Evolutionary conservation across 1,140 invertebrate species (phyloP).

Genomic region (Drosophila orena): DNA sequence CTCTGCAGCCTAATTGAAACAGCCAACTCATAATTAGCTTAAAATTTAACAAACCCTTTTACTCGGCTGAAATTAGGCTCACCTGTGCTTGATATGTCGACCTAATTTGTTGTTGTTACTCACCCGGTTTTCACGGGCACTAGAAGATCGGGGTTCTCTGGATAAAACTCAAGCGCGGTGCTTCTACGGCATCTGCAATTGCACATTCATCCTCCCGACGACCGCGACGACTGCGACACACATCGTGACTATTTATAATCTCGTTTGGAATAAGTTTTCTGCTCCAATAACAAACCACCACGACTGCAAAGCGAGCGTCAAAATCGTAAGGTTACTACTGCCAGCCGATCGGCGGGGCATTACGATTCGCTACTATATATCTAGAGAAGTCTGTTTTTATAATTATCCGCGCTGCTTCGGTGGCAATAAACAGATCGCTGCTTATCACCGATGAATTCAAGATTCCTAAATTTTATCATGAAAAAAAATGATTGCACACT

Average conservation of each 20-base stretch:
- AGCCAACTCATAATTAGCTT: slow-evolving; percentile 30
- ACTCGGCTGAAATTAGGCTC: slow-evolving; percentile 2
- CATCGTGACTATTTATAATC: slow-evolving; percentile 67
- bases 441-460: slow-evolving; percentile 21
- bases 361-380: not conserved
- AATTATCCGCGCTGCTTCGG: slow-evolving; percentile 5
- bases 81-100: slow-evolving; percentile 29
- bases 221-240: slow-evolving; percentile 5
- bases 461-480: slow-evolving; percentile 30
- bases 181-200: slow-evolving; percentile 33
- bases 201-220: slow-evolving; percentile 55
- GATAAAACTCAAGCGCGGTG: slow-evolving; percentile 26
- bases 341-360: not conserved
- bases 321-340: slow-evolving; percentile 16
- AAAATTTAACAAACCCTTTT: slow-evolving; percentile 32
- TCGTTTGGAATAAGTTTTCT: slow-evolving; percentile 59
- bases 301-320: slow-evolving; percentile 60
- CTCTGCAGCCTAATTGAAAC: slow-evolving; percentile 51
- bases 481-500: slow-evolving; percentile 23
- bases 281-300: slow-evolving; percentile 78
- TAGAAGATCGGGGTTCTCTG: not conserved
- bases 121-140: not conserved
- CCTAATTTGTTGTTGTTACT: slow-evolving; percentile 26
- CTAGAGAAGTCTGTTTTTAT: not conserved
- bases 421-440: slow-evolving; percentile 13